Evolutionary conservation across 37 sponge, comb jelly and placozoan genomes (phyloP), one percentile per base, ranked within the genome.

Genomic region (Agelas oroides): DNA sequence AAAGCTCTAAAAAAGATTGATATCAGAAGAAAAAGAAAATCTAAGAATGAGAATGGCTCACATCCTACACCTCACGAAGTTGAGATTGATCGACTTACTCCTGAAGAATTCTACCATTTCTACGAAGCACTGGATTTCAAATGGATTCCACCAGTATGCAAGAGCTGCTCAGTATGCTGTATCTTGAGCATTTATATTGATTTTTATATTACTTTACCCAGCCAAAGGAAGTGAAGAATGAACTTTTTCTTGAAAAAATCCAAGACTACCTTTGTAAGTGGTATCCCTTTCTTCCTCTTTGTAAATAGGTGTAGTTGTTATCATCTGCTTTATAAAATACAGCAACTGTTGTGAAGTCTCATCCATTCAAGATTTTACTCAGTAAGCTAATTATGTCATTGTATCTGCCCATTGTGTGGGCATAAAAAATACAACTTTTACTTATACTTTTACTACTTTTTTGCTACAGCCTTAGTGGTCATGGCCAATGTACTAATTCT

Each of bases 21-120:
- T 3, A 46, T 12, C 8, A 46, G 46, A 46, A 46, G 46, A 8
- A 46, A 8, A 8, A 8, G 8, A 3, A n/a, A n/a, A n/a, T n/a
- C n/a, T n/a, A n/a, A n/a, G n/a, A n/a, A n/a, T n/a, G n/a, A n/a
- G n/a, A n/a, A n/a, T n/a, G n/a, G n/a, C n/a, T n/a, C n/a, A n/a
- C n/a, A n/a, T n/a, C 3, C 46, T 46, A 46, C 46, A 46, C 46
- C 46, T 8, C 3, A 3, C 8, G 3, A 3, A 46, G 46, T 46
- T 46, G n/a, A n/a, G n/a, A n/a, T n/a, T n/a, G 46, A 46, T 46
- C 46, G 6, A 46, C 46, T 46, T 8, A 46, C 46, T 46, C 61
- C 84, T 0, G 70, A 88, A 18, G 86, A 88, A 59, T 92, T 92
- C 52, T 73, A 73, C n/a, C 25, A 60, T 2, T 84, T 92, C 57